phyloP scores from a whole-genome alignment of 2,888 invertebrate species.

The Drosophila stalkeri region DNA sequence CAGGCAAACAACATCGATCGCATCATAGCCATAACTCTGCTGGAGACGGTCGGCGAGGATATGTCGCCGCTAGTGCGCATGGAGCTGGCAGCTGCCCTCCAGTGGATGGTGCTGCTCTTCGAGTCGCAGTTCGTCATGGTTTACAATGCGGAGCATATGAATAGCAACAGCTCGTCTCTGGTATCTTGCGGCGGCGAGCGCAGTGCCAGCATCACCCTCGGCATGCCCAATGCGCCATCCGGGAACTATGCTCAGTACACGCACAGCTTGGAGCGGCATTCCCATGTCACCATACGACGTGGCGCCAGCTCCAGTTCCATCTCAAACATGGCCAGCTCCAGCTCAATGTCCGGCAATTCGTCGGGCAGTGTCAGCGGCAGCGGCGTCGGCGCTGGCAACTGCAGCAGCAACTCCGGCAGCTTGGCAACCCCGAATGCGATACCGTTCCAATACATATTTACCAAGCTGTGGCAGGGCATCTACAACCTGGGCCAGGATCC shows the following conservation, averaged over 20 bases:
- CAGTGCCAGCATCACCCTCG: slow-evolving; percentile 76
- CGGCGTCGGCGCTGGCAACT: background rate
- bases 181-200: slow-evolving; percentile 65
- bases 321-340: slow-evolving; percentile 85
- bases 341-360: slow-evolving; percentile 13
- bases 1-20: slow-evolving; percentile 98
- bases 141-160: slow-evolving; percentile 87
- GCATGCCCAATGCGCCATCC: slow-evolving; percentile 49
- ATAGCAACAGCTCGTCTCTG: slow-evolving; percentile 55
- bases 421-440: slow-evolving; percentile 68
- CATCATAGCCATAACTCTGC: slow-evolving; percentile 94
- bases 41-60: slow-evolving; percentile 91
- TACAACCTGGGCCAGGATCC: slow-evolving; percentile 93
- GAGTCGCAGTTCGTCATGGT: slow-evolving; percentile 95
- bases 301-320: slow-evolving; percentile 91
- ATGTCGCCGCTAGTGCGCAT: slow-evolving; percentile 95
- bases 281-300: slow-evolving; percentile 86
- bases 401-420: background rate
- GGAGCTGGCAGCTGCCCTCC: slow-evolving; percentile 94
- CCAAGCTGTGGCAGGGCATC: slow-evolving; percentile 95
- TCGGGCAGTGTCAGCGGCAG: slow-evolving; percentile 6
- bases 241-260: slow-evolving; percentile 71
- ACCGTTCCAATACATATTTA: slow-evolving; percentile 89
- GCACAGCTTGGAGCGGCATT: slow-evolving; percentile 85
- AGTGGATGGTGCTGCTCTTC: slow-evolving; percentile 94